Evolutionary conservation across 2,797 vertebrate genomes (phyloP).

Genomic region (Alauda arvensis): DNA sequence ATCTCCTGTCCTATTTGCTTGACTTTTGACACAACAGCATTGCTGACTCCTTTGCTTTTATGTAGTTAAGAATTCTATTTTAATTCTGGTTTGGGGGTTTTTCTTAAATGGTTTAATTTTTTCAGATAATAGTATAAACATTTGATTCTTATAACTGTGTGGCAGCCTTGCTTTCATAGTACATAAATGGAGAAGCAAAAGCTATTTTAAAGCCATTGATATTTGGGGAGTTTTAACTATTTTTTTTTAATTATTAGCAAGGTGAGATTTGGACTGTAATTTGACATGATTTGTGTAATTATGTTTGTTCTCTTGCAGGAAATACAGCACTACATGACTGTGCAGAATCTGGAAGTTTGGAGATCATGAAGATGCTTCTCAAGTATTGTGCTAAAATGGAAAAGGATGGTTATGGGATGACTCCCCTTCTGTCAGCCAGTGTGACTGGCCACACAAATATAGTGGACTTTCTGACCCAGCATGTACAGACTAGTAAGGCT

Average conservation of each 20-base stretch:
- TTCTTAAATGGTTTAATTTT: neutral
- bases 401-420: slow-evolving; percentile 97
- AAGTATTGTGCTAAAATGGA: slow-evolving; percentile 97
- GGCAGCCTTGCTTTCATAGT: neutral
- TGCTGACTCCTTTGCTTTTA: neutral
- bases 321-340: slow-evolving; percentile 97
- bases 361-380: slow-evolving; percentile 97
- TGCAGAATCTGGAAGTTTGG: slow-evolving; percentile 95
- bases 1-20: neutral
- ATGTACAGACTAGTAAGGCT: slow-evolving; percentile 86
- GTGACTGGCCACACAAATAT: slow-evolving; percentile 98
- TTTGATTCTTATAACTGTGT: neutral
- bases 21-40: neutral
- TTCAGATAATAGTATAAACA: neutral
- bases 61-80: neutral
- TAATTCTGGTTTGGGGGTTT: neutral
- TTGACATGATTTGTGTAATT: neutral
- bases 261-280: neutral
- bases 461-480: slow-evolving; percentile 91
- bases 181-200: neutral
- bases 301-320: slow-evolving; percentile 71
- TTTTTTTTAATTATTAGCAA: neutral
- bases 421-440: slow-evolving; percentile 93
- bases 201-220: neutral
- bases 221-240: neutral